Conservation (phyloP, 2,113 vertebrate genomes). For the Abramis brama region DNA sequence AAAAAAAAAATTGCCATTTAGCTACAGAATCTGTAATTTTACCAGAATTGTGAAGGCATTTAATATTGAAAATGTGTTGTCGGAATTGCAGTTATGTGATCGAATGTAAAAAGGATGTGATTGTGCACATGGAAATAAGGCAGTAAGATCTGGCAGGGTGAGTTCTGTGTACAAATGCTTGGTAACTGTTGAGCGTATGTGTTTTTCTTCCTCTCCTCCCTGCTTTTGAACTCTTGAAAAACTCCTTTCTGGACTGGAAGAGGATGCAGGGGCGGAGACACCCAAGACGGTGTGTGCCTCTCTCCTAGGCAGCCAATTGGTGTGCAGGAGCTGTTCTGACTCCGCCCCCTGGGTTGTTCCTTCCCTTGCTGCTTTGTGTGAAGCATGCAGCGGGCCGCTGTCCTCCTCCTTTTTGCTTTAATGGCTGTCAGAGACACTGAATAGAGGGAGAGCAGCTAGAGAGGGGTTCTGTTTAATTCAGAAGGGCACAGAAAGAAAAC, state of each 20-base stretch:
- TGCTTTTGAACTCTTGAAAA: not conserved
- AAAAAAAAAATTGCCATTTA: not conserved
- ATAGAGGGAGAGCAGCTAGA: not conserved
- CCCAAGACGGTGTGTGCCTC: not conserved
- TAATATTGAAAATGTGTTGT: not conserved
- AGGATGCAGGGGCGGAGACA: not conserved
- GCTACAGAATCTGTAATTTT: not conserved
- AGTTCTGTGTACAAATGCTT: not conserved
- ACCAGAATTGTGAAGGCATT: not conserved
- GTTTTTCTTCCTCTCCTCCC: constrained; percentile 30
- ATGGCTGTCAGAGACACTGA: not conserved
- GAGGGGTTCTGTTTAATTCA: not conserved
- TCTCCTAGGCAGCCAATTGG: not conserved
- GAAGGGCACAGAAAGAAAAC: constrained; percentile 19
- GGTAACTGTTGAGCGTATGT: not conserved
- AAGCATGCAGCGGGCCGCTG: not conserved
- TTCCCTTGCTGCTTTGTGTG: constrained; percentile 8
- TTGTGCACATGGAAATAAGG: not conserved
- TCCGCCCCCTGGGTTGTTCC: not conserved
- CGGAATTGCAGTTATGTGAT: not conserved
- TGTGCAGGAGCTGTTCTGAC: constrained; percentile 42
- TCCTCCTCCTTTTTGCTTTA: constrained; percentile 12
- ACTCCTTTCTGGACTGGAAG: not conserved
- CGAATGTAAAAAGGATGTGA: not conserved
- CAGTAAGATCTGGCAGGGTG: not conserved